Percentiles rank a stretch among this genome's conserved stretches.
These are phyloP conservation scores for Coregonus sp. DNA, from an alignment of 2,797 vertebrate genomes.

Conservation along the genomic window DNA sequence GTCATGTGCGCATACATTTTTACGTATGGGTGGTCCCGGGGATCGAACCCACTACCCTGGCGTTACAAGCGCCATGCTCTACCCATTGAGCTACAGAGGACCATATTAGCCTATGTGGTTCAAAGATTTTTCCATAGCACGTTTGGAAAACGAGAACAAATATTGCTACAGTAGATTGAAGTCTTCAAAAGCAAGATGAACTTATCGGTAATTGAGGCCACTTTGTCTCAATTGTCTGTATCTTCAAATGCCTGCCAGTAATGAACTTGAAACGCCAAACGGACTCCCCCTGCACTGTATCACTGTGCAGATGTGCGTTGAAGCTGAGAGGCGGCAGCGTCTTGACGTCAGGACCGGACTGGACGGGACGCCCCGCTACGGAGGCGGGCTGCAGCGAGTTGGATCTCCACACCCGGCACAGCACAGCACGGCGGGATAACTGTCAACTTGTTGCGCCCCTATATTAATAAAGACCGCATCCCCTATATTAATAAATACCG, in stretches of 20 bases:
- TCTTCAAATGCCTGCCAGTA: constrained; percentile 47
- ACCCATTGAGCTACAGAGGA: too few relatives aligned
- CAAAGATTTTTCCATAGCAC: constrained; percentile 51
- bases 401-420: constrained; percentile 14
- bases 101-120: constrained; percentile 54
- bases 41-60: too few relatives aligned
- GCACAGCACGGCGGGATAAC: constrained; percentile 50
- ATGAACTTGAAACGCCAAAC: constrained; percentile 34
- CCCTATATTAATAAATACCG: constrained; percentile 47
- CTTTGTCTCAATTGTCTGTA: constrained; percentile 4
- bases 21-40: too few relatives aligned
- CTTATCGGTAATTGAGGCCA: constrained; percentile 25
- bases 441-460: constrained; percentile 62
- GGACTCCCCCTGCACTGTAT: constrained; percentile 14
- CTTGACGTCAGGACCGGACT: constrained; percentile 45
- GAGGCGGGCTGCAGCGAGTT: constrained; percentile 36
- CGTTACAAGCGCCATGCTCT: too few relatives aligned
- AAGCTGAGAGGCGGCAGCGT: constrained; percentile 20
- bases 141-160: constrained; percentile 62
- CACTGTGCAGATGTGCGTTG: constrained; percentile 40
- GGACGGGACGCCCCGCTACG: constrained; percentile 37
- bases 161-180: constrained; percentile 42
- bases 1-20: too few relatives aligned
- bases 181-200: constrained; percentile 39
- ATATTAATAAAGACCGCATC: constrained; percentile 49